Conservation (phyloP, 2,113 vertebrate genomes). For the Perognathus longimembris region DNA sequence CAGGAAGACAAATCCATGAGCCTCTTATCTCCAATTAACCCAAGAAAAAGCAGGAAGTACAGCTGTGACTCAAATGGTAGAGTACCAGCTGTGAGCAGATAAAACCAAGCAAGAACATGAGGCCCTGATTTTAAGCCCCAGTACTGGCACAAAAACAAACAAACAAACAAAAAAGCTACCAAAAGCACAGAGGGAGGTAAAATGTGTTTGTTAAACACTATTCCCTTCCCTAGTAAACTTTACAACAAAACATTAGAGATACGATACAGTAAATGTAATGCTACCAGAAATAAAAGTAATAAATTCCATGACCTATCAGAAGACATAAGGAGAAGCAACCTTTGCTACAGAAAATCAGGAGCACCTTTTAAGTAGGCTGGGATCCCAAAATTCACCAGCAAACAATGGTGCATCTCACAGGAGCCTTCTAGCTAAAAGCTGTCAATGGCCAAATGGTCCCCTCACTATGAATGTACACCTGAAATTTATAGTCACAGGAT, state of each 20-base stretch:
- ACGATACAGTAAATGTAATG: not conserved
- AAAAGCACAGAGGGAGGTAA: not conserved
- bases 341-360: not conserved
- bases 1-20: too few relatives aligned
- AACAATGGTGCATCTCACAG: not conserved
- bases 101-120: too few relatives aligned
- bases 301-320: not conserved
- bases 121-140: too few relatives aligned
- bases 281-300: not conserved
- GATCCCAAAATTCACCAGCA: not conserved
- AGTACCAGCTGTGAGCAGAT: too few relatives aligned
- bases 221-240: not conserved
- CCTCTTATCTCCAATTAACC: too few relatives aligned
- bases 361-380: not conserved
- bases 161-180: not conserved
- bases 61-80: too few relatives aligned
- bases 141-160: too few relatives aligned
- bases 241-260: not conserved
- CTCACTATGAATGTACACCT: not conserved
- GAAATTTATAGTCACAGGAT: conserved; percentile 3
- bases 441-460: not conserved
- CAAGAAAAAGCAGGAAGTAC: too few relatives aligned
- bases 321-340: not conserved
- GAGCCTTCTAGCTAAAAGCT: conserved; percentile 10
- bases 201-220: conserved; percentile 21